Conservation (phyloP, 2,113 vertebrate species). For the Coturnix japonica region DNA sequence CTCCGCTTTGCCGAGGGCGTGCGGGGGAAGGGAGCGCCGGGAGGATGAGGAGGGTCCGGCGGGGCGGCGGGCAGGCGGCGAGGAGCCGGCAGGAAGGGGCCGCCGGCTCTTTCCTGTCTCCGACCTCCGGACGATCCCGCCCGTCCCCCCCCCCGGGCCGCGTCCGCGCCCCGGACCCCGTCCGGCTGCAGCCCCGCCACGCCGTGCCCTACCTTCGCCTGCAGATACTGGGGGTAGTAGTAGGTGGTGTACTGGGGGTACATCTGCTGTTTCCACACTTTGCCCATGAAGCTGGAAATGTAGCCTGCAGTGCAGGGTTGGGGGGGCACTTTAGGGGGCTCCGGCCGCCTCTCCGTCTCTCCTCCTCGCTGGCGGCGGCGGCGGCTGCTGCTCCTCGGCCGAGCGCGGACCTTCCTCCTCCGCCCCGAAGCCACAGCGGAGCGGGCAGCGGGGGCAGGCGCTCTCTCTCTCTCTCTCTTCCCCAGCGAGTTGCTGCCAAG, state of each 20-base stretch:
- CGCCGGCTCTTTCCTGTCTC: conserved; percentile 71
- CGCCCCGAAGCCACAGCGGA: conserved; percentile 55
- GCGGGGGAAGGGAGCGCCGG: no score
- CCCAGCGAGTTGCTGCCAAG: conserved; percentile 38
- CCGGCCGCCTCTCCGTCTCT: conserved; percentile 71
- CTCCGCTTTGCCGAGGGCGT: no score
- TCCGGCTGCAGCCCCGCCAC: not conserved
- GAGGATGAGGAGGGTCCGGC: not conserved
- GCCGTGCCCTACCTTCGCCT: conserved; percentile 78
- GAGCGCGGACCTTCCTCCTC: conserved; percentile 34
- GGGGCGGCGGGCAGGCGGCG: not conserved
- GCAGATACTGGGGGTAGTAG: conserved; percentile 87
- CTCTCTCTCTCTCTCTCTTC: conserved; percentile 56
- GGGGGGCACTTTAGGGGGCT: conserved; percentile 74
- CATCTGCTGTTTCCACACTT: conserved; percentile 89
- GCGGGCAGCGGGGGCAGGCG: conserved; percentile 69
- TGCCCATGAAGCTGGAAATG: conserved; percentile 88
- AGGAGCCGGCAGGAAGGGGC: conserved; percentile 70
- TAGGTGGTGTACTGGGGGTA: conserved; percentile 90
- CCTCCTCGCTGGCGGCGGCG: conserved; percentile 46
- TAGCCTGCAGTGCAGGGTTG: conserved; percentile 76
- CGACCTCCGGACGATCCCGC: not conserved
- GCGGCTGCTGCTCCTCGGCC: conserved; percentile 56
- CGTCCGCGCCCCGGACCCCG: not conserved
- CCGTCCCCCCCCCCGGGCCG: no score